phyloP scores from a whole-genome alignment of 2,888 invertebrate species.

The Drosophila formosana region DNA sequence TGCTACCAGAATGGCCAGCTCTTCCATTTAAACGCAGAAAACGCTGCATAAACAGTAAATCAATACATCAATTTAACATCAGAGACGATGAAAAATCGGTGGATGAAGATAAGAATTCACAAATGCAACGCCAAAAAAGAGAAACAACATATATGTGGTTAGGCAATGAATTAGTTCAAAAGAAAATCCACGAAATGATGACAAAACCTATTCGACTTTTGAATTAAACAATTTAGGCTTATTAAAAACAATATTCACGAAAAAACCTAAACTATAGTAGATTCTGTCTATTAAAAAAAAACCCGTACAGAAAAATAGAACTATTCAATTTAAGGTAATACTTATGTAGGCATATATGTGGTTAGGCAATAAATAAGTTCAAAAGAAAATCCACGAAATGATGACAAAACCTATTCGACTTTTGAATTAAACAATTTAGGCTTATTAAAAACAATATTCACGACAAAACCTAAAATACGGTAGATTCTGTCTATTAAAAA shows the following conservation, averaged over 20 bases:
- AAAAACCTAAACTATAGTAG: too few species aligned
- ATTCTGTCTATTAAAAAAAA: too few species aligned
- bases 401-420: constrained; percentile 61
- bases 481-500: not conserved
- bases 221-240: too few species aligned
- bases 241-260: too few species aligned
- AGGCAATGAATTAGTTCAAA: too few species aligned
- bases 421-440: not conserved
- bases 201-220: too few species aligned
- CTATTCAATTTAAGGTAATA: too few species aligned
- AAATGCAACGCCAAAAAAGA: not conserved
- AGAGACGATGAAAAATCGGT: not conserved
- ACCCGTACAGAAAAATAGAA: too few species aligned
- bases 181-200: too few species aligned
- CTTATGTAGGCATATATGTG: too few species aligned
- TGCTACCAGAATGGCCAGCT: constrained; percentile 49
- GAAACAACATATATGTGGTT: not conserved
- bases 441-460: not conserved
- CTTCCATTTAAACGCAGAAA: constrained; percentile 20
- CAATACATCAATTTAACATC: constrained; percentile 11
- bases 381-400: constrained; percentile 50
- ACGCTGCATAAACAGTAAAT: constrained; percentile 21
- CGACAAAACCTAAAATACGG: too few species aligned
- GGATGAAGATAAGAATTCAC: not conserved
- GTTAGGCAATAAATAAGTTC: constrained; percentile 32